Evolutionary conservation across 2,113 vertebrate genomes (phyloP).

Genomic region (Brachyhypopomus occidentalis): DNA sequence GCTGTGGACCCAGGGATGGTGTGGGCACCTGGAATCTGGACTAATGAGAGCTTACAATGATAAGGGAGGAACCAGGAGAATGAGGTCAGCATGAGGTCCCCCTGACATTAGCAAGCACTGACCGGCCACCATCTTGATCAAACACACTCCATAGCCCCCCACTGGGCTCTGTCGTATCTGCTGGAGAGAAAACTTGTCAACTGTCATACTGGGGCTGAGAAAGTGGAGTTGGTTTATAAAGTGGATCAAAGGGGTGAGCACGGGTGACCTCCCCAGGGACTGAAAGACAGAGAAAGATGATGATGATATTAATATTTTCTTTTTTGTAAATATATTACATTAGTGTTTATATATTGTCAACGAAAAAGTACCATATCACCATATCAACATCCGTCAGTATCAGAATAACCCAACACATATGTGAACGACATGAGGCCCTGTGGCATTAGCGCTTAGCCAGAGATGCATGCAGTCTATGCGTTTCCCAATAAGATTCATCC

Average conservation of each 20-base stretch:
- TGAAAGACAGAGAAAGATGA: constrained; percentile 3
- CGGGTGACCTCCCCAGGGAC: neutral
- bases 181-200: constrained; percentile 78
- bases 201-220: constrained; percentile 46
- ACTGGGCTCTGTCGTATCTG: constrained; percentile 77
- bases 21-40: constrained; percentile 46
- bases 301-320: constrained; percentile 12
- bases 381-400: neutral
- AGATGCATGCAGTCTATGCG: neutral
- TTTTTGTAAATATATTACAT: too few relatives aligned
- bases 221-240: constrained; percentile 28
- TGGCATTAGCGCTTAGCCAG: neutral
- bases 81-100: constrained; percentile 72
- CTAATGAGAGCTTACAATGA: constrained; percentile 80
- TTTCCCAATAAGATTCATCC: constrained; percentile 1
- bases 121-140: constrained; percentile 77
- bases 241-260: constrained; percentile 13
- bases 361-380: too few relatives aligned
- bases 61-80: constrained; percentile 64
- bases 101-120: constrained; percentile 76
- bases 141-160: constrained; percentile 80
- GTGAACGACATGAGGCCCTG: neutral
- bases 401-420: neutral
- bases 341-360: too few relatives aligned
- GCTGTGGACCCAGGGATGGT: constrained; percentile 72